Percentiles rank a stretch among this genome's conserved stretches.
Evolutionary conservation across 2,113 vertebrate genomes (phyloP).

Genomic region (Saiga tatarica): DNA sequence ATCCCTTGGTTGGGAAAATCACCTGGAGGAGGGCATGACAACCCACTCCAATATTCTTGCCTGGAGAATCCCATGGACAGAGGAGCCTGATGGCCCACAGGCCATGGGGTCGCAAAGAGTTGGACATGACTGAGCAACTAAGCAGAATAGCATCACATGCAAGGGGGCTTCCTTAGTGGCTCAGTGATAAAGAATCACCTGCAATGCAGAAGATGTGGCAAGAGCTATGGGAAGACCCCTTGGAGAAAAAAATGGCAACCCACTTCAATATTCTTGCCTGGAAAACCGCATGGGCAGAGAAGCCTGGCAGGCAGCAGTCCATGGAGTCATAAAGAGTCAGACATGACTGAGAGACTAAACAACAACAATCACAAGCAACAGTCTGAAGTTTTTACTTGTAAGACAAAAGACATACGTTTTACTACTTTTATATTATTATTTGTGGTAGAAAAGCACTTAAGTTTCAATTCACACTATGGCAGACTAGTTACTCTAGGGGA

Average conservation of each 20-base stretch:
- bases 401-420: background rate
- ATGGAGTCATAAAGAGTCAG: background rate
- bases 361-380: background rate
- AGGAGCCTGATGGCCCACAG: background rate
- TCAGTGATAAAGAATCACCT: background rate
- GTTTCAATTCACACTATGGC: background rate
- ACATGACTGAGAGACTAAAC: background rate
- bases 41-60: background rate
- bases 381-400: background rate
- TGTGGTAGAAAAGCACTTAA: background rate
- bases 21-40: background rate
- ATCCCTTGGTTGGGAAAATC: background rate
- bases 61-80: background rate
- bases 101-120: background rate
- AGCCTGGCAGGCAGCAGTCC: background rate
- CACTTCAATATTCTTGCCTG: background rate
- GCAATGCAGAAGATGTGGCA: background rate
- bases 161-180: background rate
- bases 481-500: background rate
- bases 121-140: background rate
- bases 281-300: background rate
- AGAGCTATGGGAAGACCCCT: background rate
- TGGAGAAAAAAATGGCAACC: background rate
- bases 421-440: background rate
- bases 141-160: background rate